phyloP scores from a whole-genome alignment of 2,797 vertebrate genomes.

The Streptopelia turtur region DNA sequence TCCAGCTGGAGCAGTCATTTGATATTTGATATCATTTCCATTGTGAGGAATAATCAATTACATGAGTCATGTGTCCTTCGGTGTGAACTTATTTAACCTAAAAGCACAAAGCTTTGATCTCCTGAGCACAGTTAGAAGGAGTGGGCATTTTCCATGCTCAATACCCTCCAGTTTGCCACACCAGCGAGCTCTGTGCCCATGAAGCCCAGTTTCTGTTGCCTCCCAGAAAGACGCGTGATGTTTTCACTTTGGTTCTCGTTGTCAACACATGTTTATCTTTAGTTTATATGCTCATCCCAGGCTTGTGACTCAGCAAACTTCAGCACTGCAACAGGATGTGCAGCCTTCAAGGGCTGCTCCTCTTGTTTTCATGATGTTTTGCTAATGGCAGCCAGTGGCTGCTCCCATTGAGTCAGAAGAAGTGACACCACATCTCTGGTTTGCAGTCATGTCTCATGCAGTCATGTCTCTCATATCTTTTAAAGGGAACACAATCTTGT shows the following conservation, averaged over 20 bases:
- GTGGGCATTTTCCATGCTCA: neutral
- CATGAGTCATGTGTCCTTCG: neutral
- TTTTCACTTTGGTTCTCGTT: neutral
- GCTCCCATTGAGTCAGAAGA: rapidly evolving
- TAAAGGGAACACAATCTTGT: neutral
- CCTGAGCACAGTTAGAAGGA: neutral
- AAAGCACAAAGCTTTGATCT: neutral
- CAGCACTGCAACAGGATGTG: neutral
- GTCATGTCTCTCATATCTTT: neutral
- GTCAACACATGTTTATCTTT: neutral
- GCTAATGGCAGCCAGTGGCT: neutral
- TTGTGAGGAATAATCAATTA: neutral
- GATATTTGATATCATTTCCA: neutral
- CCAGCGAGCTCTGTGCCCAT: rapidly evolving
- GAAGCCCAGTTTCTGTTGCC: neutral
- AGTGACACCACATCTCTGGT: neutral
- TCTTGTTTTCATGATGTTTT: neutral
- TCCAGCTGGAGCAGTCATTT: neutral
- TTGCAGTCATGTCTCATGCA: neutral
- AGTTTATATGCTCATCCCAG: neutral
- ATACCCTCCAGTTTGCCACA: rapidly evolving
- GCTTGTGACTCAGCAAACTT: neutral
- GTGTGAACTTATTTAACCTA: neutral
- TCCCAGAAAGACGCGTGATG: neutral
- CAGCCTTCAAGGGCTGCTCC: neutral